Conservation (phyloP, 2,113 vertebrate genomes). For the Silurus asotus region DNA sequence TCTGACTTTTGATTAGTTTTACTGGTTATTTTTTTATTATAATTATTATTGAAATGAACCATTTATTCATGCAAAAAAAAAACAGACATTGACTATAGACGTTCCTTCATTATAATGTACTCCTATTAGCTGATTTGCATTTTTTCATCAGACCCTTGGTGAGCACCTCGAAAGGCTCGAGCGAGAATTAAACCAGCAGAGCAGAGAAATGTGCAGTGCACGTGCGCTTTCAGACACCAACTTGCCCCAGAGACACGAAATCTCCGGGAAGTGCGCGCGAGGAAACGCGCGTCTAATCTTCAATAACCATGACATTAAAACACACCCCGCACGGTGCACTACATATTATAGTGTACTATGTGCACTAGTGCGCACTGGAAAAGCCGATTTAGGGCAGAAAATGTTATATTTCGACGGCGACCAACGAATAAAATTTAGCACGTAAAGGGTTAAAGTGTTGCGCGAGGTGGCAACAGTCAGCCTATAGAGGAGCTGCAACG, state of each 20-base stretch:
- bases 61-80: conserved; percentile 1
- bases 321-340: neutral
- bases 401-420: neutral
- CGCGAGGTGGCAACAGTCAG: conserved; percentile 69
- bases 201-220: neutral
- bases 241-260: neutral
- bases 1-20: neutral
- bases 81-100: neutral
- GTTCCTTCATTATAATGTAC: neutral
- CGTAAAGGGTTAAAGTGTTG: conserved; percentile 72
- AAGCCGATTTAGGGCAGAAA: neutral
- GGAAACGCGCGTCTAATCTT: neutral
- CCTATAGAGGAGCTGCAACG: conserved; percentile 71
- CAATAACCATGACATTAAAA: neutral
- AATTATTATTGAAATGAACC: neutral
- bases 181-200: neutral
- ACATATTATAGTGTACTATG: neutral
- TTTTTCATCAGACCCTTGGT: neutral
- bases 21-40: neutral
- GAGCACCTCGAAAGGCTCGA: neutral
- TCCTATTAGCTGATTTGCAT: neutral
- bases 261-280: neutral
- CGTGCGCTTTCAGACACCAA: conserved; percentile 1
- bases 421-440: conserved; percentile 59
- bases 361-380: neutral